Conservation (phyloP, 30 jellyfish, hydroid and myxozoan species). For the Turritopsis dohrnii region DNA sequence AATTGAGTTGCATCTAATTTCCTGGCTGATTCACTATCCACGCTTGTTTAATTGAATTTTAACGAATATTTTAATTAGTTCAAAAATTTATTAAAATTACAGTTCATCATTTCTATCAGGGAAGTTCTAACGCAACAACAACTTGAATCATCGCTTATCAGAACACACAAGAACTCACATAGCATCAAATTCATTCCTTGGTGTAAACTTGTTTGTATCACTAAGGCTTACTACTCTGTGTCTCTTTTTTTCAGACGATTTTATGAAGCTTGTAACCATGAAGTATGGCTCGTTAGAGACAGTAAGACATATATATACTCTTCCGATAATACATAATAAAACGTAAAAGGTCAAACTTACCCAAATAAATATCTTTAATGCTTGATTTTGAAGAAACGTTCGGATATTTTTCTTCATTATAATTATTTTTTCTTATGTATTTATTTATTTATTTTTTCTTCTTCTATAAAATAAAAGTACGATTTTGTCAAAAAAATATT, state of each 20-base stretch:
- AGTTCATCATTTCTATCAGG: background rate
- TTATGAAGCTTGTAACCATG: no score
- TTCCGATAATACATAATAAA: no score
- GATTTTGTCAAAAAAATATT: background rate
- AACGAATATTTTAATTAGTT: background rate
- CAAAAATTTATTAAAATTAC: background rate
- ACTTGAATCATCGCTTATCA: no score
- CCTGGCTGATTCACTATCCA: background rate
- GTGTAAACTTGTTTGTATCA: no score
- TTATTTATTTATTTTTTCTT: background rate
- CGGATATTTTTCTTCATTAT: constrained; percentile 27
- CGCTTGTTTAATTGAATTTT: background rate
- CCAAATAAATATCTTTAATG: constrained; percentile 26
- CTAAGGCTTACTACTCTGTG: no score
- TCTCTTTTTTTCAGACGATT: no score
- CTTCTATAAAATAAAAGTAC: background rate
- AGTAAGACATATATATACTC: no score
- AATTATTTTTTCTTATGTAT: background rate
- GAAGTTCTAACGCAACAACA: no score
- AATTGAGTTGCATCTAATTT: background rate
- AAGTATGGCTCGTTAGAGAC: no score
- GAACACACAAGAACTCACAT: no score
- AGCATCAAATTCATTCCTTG: no score
- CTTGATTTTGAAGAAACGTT: constrained; percentile 25
- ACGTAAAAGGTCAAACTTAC: constrained; percentile 8